Conservation (phyloP, 2,113 vertebrate species). For the Genyomyrus donnyi region DNA sequence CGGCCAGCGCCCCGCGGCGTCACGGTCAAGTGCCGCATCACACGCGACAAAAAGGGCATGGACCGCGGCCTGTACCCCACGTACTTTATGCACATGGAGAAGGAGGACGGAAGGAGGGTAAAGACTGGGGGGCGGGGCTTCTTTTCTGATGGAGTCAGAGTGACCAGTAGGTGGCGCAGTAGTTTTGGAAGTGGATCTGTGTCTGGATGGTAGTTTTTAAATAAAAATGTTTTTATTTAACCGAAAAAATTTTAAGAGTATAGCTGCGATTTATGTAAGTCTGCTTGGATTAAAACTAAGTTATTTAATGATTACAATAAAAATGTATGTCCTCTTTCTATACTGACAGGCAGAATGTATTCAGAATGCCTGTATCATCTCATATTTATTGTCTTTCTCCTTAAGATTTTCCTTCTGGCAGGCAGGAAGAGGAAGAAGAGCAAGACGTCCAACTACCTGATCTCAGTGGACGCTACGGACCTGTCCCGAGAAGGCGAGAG, state of each 20-base stretch:
- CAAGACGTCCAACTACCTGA: constrained; percentile 96
- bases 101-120: constrained; percentile 85
- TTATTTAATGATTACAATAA: background rate
- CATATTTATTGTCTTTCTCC: background rate
- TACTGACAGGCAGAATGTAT: background rate
- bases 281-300: background rate
- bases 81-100: constrained; percentile 94
- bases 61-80: constrained; percentile 90
- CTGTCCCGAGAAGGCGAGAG: constrained; percentile 85
- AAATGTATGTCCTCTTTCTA: background rate
- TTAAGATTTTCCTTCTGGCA: constrained; percentile 84
- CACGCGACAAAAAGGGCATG: constrained; percentile 91
- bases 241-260: background rate
- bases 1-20: constrained; percentile 77
- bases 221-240: background rate
- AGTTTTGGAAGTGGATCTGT: background rate
- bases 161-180: background rate
- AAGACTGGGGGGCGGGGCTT: background rate
- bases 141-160: background rate
- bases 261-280: background rate
- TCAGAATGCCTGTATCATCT: background rate
- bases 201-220: background rate
- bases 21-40: constrained; percentile 82
- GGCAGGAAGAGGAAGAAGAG: constrained; percentile 96
- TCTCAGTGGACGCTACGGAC: constrained; percentile 90